Percentiles rank a stretch among this genome's conserved stretches.
Conservation (phyloP, 2,113 vertebrate genomes). For the Datnioides undecimradiatus region DNA sequence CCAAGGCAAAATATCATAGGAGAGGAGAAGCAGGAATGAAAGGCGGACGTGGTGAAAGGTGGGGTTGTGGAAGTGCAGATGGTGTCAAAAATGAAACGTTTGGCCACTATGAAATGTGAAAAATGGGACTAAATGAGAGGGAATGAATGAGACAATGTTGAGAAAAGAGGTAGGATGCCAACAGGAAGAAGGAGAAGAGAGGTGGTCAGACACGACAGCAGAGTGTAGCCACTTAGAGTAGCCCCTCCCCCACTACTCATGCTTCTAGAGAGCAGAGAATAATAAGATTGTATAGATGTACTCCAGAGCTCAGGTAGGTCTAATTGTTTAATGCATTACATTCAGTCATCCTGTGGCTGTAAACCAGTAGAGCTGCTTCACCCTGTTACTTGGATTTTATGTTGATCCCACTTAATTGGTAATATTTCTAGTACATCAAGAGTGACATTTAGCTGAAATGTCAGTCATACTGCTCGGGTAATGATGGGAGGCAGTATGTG, state of each 20-base stretch:
- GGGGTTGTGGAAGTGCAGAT: background rate
- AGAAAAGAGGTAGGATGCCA: background rate
- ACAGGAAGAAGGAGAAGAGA: slow-evolving; percentile 1
- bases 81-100: too few relatives aligned
- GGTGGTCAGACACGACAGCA: background rate
- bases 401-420: background rate
- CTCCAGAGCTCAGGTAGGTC: slow-evolving; percentile 48
- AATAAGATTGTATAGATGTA: slow-evolving; percentile 61
- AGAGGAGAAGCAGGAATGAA: background rate
- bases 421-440: background rate
- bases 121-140: background rate
- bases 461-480: background rate
- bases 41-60: too few relatives aligned
- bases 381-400: background rate
- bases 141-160: background rate
- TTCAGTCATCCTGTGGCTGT: slow-evolving; percentile 24
- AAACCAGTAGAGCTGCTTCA: background rate
- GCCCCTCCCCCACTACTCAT: slow-evolving; percentile 45
- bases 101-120: background rate
- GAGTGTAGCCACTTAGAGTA: slow-evolving; percentile 25
- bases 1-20: slow-evolving; percentile 18
- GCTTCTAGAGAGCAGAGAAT: slow-evolving; percentile 41
- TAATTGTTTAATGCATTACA: slow-evolving; percentile 66
- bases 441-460: slow-evolving; percentile 23
- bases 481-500: background rate